Conservation (phyloP, 2,113 vertebrate genomes). For the Cisticola juncidis region DNA sequence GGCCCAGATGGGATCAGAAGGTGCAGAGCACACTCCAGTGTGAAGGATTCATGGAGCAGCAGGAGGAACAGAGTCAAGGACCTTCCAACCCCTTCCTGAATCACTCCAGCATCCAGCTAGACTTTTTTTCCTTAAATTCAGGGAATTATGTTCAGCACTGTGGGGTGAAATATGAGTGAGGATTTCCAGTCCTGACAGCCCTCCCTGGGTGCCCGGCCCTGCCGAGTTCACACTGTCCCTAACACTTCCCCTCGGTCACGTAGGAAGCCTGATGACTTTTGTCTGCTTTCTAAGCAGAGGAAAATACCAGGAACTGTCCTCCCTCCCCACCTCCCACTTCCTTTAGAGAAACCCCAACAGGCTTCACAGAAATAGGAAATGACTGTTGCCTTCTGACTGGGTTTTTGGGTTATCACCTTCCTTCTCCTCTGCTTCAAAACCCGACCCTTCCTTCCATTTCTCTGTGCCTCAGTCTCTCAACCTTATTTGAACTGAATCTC, state of each 20-base stretch:
- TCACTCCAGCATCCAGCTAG: not conserved
- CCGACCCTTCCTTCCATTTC: not conserved
- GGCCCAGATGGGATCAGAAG: not conserved
- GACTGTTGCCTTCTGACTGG: not conserved
- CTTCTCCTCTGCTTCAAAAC: not conserved
- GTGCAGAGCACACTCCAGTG: not conserved
- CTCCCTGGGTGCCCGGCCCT: not conserved
- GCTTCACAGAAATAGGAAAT: slow-evolving; percentile 33
- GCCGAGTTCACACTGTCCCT: not conserved
- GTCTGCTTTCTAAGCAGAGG: slow-evolving; percentile 35
- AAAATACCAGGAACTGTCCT: slow-evolving; percentile 48
- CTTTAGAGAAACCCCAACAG: slow-evolving; percentile 36
- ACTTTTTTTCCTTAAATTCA: not conserved
- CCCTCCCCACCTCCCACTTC: not conserved
- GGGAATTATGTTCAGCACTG: not conserved
- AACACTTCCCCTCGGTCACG: not conserved
- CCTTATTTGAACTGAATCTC: not conserved
- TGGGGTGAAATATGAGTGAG: not conserved
- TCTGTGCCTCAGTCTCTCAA: not conserved
- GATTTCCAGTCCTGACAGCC: not conserved
- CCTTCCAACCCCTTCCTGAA: not conserved
- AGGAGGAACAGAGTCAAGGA: not conserved
- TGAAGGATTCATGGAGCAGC: not conserved
- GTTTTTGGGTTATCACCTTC: not conserved
- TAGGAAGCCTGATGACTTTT: not conserved